These are phyloP conservation scores for Chelon auratus DNA, from an alignment of 2,797 vertebrate genomes.

Conservation along the genomic window DNA sequence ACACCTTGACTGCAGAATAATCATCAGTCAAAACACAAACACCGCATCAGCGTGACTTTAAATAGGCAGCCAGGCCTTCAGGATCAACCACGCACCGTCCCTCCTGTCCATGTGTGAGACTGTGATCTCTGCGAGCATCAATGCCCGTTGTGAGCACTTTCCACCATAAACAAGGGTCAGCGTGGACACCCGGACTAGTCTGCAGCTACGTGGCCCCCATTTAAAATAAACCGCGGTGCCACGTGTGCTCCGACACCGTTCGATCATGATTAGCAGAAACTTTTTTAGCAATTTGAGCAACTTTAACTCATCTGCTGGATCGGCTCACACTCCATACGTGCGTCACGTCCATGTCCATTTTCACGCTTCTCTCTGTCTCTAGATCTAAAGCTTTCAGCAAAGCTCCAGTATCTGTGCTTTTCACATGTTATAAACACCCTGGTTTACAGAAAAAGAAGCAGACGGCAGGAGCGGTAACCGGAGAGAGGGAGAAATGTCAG, in stretches of 20 bases:
- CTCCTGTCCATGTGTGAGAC: not conserved
- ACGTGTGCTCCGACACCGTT: no score
- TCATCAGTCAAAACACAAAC: constrained; percentile 60
- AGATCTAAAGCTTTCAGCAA: not conserved
- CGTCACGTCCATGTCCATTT: no score
- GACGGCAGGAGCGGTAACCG: not conserved
- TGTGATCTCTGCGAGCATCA: not conserved
- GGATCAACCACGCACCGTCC: constrained; percentile 34
- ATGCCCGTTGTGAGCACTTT: not conserved
- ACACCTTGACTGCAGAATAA: constrained; percentile 57
- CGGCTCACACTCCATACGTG: no score
- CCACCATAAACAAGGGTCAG: no score
- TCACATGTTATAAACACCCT: no score
- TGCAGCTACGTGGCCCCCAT: no score
- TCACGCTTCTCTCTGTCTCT: no score
- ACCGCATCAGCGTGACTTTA: constrained; percentile 56
- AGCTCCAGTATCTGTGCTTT: not conserved
- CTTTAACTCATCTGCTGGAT: no score
- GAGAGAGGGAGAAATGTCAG: not conserved
- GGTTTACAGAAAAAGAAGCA: not conserved
- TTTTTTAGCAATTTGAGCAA: no score
- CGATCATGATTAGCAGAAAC: no score
- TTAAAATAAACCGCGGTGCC: no score
- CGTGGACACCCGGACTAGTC: no score
- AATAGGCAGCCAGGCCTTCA: constrained; percentile 6